phyloP scores from a whole-genome alignment of 2,113 vertebrate genomes.

The Megaceryle torquata region DNA sequence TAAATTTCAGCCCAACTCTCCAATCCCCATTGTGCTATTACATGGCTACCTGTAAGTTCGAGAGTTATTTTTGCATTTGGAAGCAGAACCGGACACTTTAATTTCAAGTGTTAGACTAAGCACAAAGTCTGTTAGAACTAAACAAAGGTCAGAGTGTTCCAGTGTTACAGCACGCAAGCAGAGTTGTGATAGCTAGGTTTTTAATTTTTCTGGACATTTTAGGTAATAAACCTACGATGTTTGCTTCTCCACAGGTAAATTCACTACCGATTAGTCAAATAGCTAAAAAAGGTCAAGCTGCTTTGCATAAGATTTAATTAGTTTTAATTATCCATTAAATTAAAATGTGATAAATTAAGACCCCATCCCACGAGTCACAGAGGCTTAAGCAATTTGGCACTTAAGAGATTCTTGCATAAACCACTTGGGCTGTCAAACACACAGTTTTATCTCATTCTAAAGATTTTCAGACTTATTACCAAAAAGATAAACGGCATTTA shows the following conservation, averaged over 20 bases:
- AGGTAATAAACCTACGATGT: background rate
- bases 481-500: background rate
- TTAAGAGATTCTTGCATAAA: background rate
- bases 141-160: background rate
- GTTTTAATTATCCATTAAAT: conserved; percentile 49
- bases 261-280: background rate
- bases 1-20: background rate
- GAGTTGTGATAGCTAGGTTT: background rate
- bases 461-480: conserved; percentile 5
- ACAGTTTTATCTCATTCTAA: background rate
- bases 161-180: background rate
- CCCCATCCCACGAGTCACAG: background rate
- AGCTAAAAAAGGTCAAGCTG: background rate
- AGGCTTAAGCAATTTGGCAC: conserved; percentile 1
- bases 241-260: background rate
- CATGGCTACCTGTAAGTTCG: background rate
- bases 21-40: background rate
- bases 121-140: background rate
- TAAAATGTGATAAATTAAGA: conserved; percentile 20
- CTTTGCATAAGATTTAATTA: conserved; percentile 31
- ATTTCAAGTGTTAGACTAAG: background rate
- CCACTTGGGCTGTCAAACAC: background rate
- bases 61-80: background rate
- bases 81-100: background rate
- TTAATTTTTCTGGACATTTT: background rate